Evolutionary conservation across 2,888 invertebrate species (phyloP).

Genomic region (Meteorus colon): DNA sequence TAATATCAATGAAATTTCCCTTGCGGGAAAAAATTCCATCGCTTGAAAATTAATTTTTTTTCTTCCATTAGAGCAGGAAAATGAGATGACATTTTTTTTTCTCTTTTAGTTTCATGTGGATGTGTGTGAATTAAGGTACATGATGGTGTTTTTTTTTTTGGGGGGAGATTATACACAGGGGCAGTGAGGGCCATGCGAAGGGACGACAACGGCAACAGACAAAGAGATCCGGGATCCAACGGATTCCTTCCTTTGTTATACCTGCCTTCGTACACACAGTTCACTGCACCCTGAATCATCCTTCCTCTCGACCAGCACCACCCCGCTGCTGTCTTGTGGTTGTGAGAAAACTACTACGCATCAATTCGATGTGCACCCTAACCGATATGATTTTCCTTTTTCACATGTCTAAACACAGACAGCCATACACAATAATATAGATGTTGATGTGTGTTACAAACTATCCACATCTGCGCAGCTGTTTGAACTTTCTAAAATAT

Average conservation of each 20-base stretch:
- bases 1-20: constrained; percentile 46
- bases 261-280: constrained; percentile 43
- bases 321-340: constrained; percentile 32
- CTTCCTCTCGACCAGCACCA: constrained; percentile 29
- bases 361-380: constrained; percentile 8
- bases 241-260: constrained; percentile 38
- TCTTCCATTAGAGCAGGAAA: too few species aligned
- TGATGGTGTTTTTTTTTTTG: constrained; percentile 12
- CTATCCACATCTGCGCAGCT: constrained; percentile 8
- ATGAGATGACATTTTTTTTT: too few species aligned
- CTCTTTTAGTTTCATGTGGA: too few species aligned
- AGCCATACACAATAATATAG: neutral
- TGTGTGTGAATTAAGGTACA: too few species aligned
- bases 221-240: constrained; percentile 44
- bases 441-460: neutral
- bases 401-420: neutral
- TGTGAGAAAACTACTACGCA: constrained; percentile 30
- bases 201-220: neutral
- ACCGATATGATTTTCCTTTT: constrained; percentile 5
- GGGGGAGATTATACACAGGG: neutral
- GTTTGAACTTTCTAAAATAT: constrained; percentile 17
- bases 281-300: constrained; percentile 45
- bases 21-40: constrained; percentile 26
- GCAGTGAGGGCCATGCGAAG: constrained; percentile 33
- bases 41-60: too few species aligned